Percentiles rank a stretch among this genome's conserved stretches.
Evolutionary conservation across 2,888 invertebrate genomes (phyloP).

Genomic region (Hemaris fuciformis): DNA sequence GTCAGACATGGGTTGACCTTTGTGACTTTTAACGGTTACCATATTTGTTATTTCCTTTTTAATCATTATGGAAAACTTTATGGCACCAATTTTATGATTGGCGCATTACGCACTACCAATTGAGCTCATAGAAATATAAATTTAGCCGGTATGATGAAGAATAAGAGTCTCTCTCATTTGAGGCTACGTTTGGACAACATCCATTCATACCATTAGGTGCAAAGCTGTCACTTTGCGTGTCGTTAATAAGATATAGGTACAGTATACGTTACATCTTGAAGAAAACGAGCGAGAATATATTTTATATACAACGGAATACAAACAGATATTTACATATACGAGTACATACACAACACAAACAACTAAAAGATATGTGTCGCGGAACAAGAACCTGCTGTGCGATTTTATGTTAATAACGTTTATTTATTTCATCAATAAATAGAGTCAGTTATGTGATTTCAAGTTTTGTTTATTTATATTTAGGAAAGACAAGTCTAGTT

Average conservation of each 20-base stretch:
- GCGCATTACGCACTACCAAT: no score
- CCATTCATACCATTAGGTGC: no score
- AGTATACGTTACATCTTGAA: neutral
- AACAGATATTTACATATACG: neutral
- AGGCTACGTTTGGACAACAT: no score
- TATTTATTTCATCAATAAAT: neutral
- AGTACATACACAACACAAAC: neutral
- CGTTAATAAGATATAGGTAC: neutral
- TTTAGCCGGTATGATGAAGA: no score
- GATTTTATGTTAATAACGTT: neutral
- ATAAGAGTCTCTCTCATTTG: no score
- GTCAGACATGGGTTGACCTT: no score
- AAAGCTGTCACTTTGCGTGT: no score
- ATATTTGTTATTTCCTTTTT: no score
- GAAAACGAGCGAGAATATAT: neutral
- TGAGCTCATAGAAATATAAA: no score
- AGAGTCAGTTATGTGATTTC: neutral
- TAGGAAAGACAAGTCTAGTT: neutral
- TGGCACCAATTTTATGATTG: no score
- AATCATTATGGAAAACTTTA: no score
- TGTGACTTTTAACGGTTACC: no score
- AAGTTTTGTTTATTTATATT: neutral
- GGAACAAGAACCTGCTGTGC: neutral
- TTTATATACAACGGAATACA: neutral
- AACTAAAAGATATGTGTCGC: neutral